A percentile compares a stretch with the other conserved stretches of the same genome.
These are phyloP conservation scores for Sminthopsis crassicaudata DNA, from an alignment of 2,113 vertebrate genomes.

Conservation along the genomic window DNA sequence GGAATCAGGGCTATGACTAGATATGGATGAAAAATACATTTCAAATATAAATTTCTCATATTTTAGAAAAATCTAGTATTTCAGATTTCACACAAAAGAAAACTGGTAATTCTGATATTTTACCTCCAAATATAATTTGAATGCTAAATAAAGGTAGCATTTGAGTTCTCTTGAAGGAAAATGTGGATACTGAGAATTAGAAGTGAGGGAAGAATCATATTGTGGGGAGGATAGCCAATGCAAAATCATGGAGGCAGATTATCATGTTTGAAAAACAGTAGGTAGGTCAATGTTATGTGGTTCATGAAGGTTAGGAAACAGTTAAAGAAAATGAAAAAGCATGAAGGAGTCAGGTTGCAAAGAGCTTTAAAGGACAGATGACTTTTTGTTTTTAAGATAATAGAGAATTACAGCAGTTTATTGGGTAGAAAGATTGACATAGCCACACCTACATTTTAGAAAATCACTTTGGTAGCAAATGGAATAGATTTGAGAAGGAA, in stretches of 20 bases:
- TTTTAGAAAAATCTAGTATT: conserved; percentile 70
- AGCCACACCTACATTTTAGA: too few relatives aligned
- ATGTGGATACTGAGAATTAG: not conserved
- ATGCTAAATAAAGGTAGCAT: conserved; percentile 63
- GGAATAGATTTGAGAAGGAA: too few relatives aligned
- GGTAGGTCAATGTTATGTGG: not conserved
- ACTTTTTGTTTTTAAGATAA: too few relatives aligned
- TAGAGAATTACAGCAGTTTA: too few relatives aligned
- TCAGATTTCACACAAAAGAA: conserved; percentile 73
- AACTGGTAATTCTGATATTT: conserved; percentile 68
- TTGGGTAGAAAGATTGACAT: too few relatives aligned
- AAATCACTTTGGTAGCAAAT: too few relatives aligned
- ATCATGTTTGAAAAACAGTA: too few relatives aligned
- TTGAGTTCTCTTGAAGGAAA: not conserved
- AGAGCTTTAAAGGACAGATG: not conserved
- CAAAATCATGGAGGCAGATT: not conserved
- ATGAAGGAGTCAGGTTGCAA: not conserved
- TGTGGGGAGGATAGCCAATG: not conserved
- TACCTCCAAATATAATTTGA: conserved; percentile 59
- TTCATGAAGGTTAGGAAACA: not conserved
- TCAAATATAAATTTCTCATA: conserved; percentile 25
- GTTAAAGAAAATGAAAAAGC: not conserved
- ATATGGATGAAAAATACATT: too few relatives aligned
- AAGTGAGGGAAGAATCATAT: not conserved
- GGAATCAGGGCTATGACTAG: too few relatives aligned